A percentile compares a stretch with the other conserved stretches of the same genome.
Evolutionary conservation across 2,797 vertebrate species (phyloP).

Genomic region (Vipera ursinii): DNA sequence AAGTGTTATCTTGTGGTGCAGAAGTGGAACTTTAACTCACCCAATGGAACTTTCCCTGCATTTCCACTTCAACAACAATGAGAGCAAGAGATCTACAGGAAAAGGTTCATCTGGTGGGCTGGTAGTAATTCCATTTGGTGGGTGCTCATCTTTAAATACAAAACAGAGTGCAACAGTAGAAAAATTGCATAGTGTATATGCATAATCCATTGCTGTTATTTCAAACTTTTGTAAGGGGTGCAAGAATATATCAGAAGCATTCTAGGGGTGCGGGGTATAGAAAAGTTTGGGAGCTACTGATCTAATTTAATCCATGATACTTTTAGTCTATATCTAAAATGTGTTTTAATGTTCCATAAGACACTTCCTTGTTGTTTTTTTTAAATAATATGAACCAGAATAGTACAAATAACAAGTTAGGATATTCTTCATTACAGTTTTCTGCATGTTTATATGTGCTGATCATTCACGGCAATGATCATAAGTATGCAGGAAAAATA

Average conservation of each 20-base stretch:
- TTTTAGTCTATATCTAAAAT: background rate
- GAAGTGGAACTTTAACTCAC: background rate
- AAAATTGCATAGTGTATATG: background rate
- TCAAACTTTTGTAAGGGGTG: too few relatives aligned
- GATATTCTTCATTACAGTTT: background rate
- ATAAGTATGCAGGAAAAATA: background rate
- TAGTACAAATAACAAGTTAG: constrained; percentile 9
- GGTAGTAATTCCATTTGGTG: background rate
- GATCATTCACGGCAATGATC: background rate
- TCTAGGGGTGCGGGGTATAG: too few relatives aligned
- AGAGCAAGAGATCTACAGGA: background rate
- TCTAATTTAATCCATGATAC: background rate
- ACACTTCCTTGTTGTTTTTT: background rate
- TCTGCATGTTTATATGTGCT: background rate
- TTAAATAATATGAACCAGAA: background rate
- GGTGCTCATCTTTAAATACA: background rate
- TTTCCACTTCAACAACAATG: background rate
- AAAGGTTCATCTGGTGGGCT: too few relatives aligned
- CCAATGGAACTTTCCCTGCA: background rate
- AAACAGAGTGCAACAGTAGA: background rate
- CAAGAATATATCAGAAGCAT: too few relatives aligned
- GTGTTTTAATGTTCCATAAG: background rate
- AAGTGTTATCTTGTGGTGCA: background rate
- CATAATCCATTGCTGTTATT: too few relatives aligned
- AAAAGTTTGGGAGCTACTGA: too few relatives aligned